Evolutionary conservation across 2,113 vertebrate species (phyloP), one percentile per base, ranked within the genome.

Genomic region (Apodemus sylvaticus): DNA sequence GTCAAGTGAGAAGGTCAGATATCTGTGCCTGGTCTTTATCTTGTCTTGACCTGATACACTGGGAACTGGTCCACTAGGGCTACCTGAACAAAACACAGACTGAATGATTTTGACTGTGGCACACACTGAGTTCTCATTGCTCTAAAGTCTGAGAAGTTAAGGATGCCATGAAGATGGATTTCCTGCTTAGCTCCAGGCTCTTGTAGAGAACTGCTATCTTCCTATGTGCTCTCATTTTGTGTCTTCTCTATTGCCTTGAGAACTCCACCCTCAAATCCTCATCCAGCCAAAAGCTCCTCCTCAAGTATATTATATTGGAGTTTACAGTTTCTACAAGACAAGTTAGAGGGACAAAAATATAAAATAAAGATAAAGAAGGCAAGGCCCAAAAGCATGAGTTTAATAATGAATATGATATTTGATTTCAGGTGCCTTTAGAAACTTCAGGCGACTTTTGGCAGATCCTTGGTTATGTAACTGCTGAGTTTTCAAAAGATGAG

Each of bases 401-500:
- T 79, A 90, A 90, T 92, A 93, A 91, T 94, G 79, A 29, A 94
- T 70, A 90, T 10, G 24, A 66, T 83, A 11, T 82, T 92, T 93
- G 74, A 93, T 91, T 96, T 92, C 22, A 11, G 45, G 34, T 93
- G 42, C 16, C 70, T 93, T 94, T 90, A 73, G 64, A 71, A 97
- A 76, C 79, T 7, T 78, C 64, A 29, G 19, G 53, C 53, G 91
- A 74, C 90, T 89, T 89, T 74, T 88, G 83, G 73, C 60, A 93
- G 66, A 89, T 9, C 48, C 13, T 48, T 82, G 22, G 31, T 93
- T 95, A 86, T 48, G 0, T 39, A 95, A 94, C 2, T 31, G 26
- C 4, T 55, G n/a, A 66, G 29, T 87, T 90, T 95, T 91, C 6
- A 8, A 62, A 95, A 82, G 2, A 76, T 0, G 2, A 2, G 20